Conservation (phyloP, 2,888 invertebrate species). For the Helleia helle region DNA sequence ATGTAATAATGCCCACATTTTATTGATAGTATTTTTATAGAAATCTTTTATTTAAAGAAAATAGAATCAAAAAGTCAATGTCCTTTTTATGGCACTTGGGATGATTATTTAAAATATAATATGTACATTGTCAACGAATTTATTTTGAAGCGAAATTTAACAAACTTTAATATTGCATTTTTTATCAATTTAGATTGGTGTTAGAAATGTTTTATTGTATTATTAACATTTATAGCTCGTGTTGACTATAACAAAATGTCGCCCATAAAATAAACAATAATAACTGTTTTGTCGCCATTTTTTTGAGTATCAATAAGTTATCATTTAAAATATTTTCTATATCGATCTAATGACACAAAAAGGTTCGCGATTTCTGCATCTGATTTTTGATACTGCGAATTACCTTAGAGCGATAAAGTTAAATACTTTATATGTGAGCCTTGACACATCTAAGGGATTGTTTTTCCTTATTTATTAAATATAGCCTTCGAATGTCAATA, state of each 20-base stretch:
- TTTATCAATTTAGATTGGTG: background rate
- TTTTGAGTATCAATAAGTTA: no score
- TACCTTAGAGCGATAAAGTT: slow-evolving; percentile 22
- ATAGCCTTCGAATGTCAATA: slow-evolving; percentile 38
- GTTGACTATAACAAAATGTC: no score
- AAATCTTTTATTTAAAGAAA: no score
- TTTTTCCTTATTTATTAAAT: slow-evolving; percentile 52
- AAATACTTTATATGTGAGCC: slow-evolving; percentile 32
- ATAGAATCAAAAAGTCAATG: background rate
- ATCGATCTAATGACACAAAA: no score
- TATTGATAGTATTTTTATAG: no score
- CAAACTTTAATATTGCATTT: background rate
- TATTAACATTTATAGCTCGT: no score
- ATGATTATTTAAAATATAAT: background rate
- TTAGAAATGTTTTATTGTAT: no score
- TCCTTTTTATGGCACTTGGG: slow-evolving; percentile 1
- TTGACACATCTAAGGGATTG: slow-evolving; percentile 41
- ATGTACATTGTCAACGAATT: background rate
- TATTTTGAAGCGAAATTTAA: background rate
- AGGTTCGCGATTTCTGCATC: background rate
- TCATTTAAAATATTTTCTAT: no score
- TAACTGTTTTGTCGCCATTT: no score
- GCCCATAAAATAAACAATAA: no score
- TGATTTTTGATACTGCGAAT: slow-evolving; percentile 11
- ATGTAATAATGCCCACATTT: no score